A percentile compares a stretch with the other conserved stretches of the same genome.
phyloP scores from a whole-genome alignment of 2,797 vertebrate genomes.

The Thalassophryne amazonica region DNA sequence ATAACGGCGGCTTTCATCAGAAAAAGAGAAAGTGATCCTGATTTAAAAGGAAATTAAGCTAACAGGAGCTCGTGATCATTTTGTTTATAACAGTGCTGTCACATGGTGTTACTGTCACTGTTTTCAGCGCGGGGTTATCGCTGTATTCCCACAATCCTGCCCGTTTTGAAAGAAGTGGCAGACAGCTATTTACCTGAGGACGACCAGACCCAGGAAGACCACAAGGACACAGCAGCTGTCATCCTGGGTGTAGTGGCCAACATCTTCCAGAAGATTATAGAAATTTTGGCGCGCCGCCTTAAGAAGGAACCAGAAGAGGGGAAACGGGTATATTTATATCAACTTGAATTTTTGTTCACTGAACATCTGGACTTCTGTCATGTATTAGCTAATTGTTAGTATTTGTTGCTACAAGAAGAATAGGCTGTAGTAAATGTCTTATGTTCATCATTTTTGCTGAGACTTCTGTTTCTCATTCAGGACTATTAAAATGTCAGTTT shows the following conservation, averaged over 20 bases:
- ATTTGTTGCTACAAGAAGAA: background rate
- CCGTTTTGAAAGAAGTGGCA: conserved; percentile 82
- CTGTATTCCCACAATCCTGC: conserved; percentile 80
- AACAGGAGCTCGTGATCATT: background rate
- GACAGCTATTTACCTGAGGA: conserved; percentile 64
- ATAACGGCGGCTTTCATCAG: too few species aligned
- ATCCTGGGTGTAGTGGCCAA: conserved; percentile 79
- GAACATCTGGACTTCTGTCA: background rate
- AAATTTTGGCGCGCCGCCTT: conserved; percentile 78
- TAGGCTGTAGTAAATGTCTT: too few species aligned
- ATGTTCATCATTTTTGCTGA: too few species aligned
- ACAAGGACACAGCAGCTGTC: conserved; percentile 49
- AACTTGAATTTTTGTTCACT: too few species aligned
- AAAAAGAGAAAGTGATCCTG: too few species aligned
- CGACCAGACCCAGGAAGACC: conserved; percentile 23
- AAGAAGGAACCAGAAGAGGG: conserved; percentile 81
- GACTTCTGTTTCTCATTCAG: too few species aligned
- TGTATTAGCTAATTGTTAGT: background rate
- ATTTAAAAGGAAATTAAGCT: too few species aligned
- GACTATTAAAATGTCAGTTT: too few species aligned
- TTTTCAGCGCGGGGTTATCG: conserved; percentile 79
- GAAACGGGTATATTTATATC: conserved; percentile 72
- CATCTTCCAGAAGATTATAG: conserved; percentile 89
- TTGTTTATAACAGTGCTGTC: background rate
- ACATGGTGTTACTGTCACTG: background rate